Evolutionary conservation across 2,113 vertebrate genomes (phyloP), one percentile per base, ranked within the genome.

Genomic region (Semnornis frantzii): DNA sequence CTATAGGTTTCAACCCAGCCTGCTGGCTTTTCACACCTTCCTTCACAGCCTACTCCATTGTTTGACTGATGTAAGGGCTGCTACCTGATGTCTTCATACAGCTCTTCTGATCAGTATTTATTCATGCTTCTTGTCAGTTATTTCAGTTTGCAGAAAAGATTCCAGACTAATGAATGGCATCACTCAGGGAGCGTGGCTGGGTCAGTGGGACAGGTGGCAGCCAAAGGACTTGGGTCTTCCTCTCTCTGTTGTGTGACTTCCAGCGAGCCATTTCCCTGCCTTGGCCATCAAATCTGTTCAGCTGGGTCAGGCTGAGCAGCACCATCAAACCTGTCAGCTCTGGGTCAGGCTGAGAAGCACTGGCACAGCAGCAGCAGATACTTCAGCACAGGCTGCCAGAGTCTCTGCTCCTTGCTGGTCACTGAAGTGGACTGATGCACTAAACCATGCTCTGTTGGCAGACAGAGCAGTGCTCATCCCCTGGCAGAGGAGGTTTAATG

Each of bases 401-500:
- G 55, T 78, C 37, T 24, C 15, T 10, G 16, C 13, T 50, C 23
- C 33, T 52, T 18, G 39, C 31, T 62, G 59, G 18, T 46, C 18
- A 8, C 62, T 20, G 59, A 31, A 57, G 4, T 0, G 28, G 16
- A 4, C 5, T 39, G 82, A 2, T 23, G 48, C 54, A 25, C 31
- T 13, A n/a, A 59, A 24, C 16, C 3, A 18, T 5, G 2, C 8
- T 0, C 14, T 3, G n/a, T 0, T 15, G 81, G 77, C 55, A 69
- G 59, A 16, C 39, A 46, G 74, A 3, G 46, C 37, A 3, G 1
- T 1, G 70, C 66, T 12, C 65, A 13, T 12, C 21, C 68, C 78
- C 88, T 5, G 34, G 46, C 52, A 19, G 24, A 55, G 30, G 48
- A 17, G 5, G 2, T 14, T 34, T 10, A 1, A 10, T 0, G 5